phyloP scores from a whole-genome alignment of 2,888 invertebrate species.

The Apocheima hispidaria region DNA sequence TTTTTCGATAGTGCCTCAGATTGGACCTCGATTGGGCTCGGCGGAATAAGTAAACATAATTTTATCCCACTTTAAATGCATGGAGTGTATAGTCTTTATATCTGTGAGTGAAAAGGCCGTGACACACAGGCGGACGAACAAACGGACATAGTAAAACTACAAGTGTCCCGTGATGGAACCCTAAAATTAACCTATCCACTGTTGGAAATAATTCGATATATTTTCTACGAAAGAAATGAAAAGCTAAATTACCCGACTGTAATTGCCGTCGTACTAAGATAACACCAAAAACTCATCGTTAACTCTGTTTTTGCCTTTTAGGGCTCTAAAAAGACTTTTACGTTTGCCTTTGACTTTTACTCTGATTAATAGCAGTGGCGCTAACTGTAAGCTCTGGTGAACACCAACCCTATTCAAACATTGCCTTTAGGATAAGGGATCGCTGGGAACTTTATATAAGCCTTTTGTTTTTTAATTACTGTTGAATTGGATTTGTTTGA shows the following conservation, averaged over 20 bases:
- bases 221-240: conserved; percentile 2
- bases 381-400: conserved; percentile 51
- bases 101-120: no score
- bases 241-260: not conserved
- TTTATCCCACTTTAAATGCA: no score
- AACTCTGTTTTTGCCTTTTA: conserved; percentile 6
- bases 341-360: conserved; percentile 49
- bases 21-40: no score
- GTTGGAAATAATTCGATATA: no score
- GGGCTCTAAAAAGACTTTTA: conserved; percentile 21
- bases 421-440: conserved; percentile 36
- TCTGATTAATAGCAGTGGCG: conserved; percentile 65
- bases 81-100: no score
- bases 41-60: no score
- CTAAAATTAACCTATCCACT: no score
- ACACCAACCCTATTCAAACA: conserved; percentile 58
- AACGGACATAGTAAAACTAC: no score
- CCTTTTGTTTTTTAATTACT: conserved; percentile 3
- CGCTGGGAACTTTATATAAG: conserved; percentile 10
- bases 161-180: no score
- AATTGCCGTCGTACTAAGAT: conserved; percentile 14
- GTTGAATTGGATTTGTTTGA: conserved; percentile 7
- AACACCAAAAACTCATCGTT: conserved; percentile 4
- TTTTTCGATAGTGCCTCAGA: no score
- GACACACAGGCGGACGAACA: no score